phyloP scores from a whole-genome alignment of 2,797 vertebrate genomes.

The Myotis daubentonii region DNA sequence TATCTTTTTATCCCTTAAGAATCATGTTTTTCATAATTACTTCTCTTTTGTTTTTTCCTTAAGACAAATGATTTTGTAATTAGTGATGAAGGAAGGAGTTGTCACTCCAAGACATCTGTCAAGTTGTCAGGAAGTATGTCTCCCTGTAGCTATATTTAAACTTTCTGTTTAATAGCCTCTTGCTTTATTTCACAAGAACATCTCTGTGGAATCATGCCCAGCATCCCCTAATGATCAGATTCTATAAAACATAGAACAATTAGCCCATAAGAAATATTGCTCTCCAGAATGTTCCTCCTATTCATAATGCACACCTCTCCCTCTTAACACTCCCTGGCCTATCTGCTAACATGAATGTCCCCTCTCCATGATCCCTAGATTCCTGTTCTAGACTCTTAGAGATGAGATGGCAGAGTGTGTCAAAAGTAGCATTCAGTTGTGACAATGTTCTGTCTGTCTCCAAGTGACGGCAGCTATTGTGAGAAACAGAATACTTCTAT shows the following conservation, averaged over 20 bases:
- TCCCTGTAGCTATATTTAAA: slow-evolving; percentile 91
- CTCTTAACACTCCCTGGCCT: slow-evolving; percentile 55
- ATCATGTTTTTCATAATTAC: slow-evolving; percentile 92
- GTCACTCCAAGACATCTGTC: slow-evolving; percentile 91
- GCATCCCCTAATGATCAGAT: slow-evolving; percentile 88
- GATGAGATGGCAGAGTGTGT: slow-evolving; percentile 61
- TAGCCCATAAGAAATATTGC: slow-evolving; percentile 86
- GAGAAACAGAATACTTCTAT: slow-evolving; percentile 10
- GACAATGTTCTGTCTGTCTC: slow-evolving; percentile 15
- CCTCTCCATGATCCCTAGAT: slow-evolving; percentile 17
- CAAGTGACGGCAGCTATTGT: slow-evolving; percentile 33
- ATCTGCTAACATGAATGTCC: neutral
- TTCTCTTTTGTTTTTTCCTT: slow-evolving; percentile 90
- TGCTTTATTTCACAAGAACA: slow-evolving; percentile 88
- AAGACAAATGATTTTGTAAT: slow-evolving; percentile 91
- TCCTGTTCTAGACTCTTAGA: slow-evolving; percentile 64
- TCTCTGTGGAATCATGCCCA: slow-evolving; percentile 86
- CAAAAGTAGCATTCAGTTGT: slow-evolving; percentile 60
- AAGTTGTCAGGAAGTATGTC: slow-evolving; percentile 89
- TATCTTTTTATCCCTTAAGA: slow-evolving; percentile 91
- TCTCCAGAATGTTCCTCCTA: slow-evolving; percentile 84
- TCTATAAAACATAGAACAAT: slow-evolving; percentile 88
- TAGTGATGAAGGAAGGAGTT: slow-evolving; percentile 90
- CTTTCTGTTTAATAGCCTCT: slow-evolving; percentile 93
- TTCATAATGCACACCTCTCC: slow-evolving; percentile 67